Percentiles rank a stretch among this genome's conserved stretches.
Conservation (phyloP, 1,140 invertebrate species). For the Anastrepha obliqua region DNA sequence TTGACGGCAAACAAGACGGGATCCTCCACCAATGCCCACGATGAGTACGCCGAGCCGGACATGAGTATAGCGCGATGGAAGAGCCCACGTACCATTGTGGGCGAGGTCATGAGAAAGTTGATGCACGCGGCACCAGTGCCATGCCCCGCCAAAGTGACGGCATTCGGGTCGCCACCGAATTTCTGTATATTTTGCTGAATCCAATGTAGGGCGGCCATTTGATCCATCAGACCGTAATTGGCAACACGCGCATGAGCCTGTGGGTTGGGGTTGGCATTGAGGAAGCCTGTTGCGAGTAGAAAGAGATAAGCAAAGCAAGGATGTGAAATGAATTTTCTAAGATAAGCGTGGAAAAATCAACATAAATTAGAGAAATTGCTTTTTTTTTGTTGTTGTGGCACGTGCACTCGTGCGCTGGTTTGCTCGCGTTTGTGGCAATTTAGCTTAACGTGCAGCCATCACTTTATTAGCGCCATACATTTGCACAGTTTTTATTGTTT, state of each 20-base stretch:
- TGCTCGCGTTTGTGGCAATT: not conserved
- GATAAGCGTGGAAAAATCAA: not conserved
- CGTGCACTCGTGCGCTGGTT: not conserved
- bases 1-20: conserved; percentile 89
- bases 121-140: conserved; percentile 96
- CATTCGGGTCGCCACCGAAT: conserved; percentile 91
- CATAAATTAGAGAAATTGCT: conserved; percentile 32
- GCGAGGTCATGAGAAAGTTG: conserved; percentile 95
- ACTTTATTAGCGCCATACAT: conserved; percentile 51
- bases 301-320: not conserved
- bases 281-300: conserved; percentile 80
- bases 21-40: conserved; percentile 94
- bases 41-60: conserved; percentile 93
- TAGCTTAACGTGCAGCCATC: not conserved
- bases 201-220: conserved; percentile 93
- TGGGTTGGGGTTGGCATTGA: conserved; percentile 89
- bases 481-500: conserved; percentile 3
- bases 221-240: conserved; percentile 96
- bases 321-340: not conserved
- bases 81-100: conserved; percentile 90
- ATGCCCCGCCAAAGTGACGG: conserved; percentile 94
- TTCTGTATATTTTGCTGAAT: conserved; percentile 92
- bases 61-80: conserved; percentile 93
- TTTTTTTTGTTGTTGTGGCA: not conserved
- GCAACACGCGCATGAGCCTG: conserved; percentile 87